A percentile compares a stretch with the other conserved stretches of the same genome.
These are phyloP conservation scores for Agapornis canus DNA, from an alignment of 2,797 vertebrate genomes.

Conservation along the genomic window DNA sequence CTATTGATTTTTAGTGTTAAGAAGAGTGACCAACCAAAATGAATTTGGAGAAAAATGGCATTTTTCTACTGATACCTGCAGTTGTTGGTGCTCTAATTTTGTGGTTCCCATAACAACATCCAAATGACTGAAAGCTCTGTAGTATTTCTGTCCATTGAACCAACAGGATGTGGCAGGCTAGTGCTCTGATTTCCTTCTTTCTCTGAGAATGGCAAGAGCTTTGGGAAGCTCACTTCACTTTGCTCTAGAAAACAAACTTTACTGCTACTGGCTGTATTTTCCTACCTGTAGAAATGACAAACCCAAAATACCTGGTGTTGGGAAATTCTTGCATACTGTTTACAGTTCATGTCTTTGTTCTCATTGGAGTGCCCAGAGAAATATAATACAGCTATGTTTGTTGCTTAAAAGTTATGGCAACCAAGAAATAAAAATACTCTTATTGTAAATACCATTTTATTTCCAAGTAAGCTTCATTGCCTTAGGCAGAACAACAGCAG, in stretches of 20 bases:
- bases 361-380: not conserved
- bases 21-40: slow-evolving; percentile 44
- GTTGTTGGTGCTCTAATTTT: slow-evolving; percentile 45
- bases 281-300: not conserved
- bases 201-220: not conserved
- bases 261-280: not conserved
- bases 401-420: not conserved
- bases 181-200: not conserved
- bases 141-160: slow-evolving; percentile 16
- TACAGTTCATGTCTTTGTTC: not conserved
- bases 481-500: not conserved
- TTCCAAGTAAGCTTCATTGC: not conserved
- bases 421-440: not conserved
- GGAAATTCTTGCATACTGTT: not conserved
- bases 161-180: not conserved
- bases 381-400: not conserved
- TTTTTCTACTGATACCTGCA: slow-evolving; percentile 39
- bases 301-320: not conserved
- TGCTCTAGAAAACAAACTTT: not conserved
- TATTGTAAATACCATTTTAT: not conserved
- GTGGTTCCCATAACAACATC: slow-evolving; percentile 75
- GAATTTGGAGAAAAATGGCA: slow-evolving; percentile 24
- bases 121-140: slow-evolving; percentile 47
- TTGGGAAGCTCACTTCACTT: not conserved
- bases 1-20: slow-evolving; percentile 10